Base-by-base conservation (phyloP, 2,113 vertebrate genomes). In the Dipodomys merriami region DNA sequence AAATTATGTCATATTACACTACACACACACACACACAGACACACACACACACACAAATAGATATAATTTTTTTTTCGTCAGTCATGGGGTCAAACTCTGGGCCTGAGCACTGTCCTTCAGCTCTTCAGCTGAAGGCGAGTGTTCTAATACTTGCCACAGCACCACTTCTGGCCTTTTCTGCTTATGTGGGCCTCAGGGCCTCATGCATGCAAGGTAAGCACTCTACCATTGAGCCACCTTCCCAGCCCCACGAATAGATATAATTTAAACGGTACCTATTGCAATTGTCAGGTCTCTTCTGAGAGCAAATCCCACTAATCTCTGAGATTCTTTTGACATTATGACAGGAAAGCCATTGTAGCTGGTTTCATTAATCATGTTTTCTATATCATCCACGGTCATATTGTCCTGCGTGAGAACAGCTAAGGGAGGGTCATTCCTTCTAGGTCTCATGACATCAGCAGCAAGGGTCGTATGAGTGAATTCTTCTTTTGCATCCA, bases 401-500 rank as follows among this genome's bases (percentile, higher is more conserved):
- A 99, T 99, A 88, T 99, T 99, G 57, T 99, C 99, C 97, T 99
- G 99, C 0, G 99, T 99, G 79, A 99, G 98, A 94, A 99, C 99
- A 0, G 99, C 99, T 35, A 99, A 81, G 0, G 99, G 99, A 0
- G 99, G 98, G 88, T 99, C 99, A 0, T 96, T 99, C 71, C 98
- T 98, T 9, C 99, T 98, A 2, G 99, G 99, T 80, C 99, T 98
- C 99, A 99, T 99, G 97, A 99, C 99, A 18, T 99, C 99, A 30
- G 99, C 97, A 53, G 99, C 99, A 96, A 99, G 97, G 0, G 99
- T 99, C 33, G 99, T 99, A 97, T 99, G 99, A 2, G 99, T 99
- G 95, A 99, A 99, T 65, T 99, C 99, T 98, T 99, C 99, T 97
- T 99, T 99, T 71, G 99, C 99, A 83, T 99, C 99, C 97, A 99